phyloP scores from a whole-genome alignment of 2,888 invertebrate species.

The Ellobium chinense region DNA sequence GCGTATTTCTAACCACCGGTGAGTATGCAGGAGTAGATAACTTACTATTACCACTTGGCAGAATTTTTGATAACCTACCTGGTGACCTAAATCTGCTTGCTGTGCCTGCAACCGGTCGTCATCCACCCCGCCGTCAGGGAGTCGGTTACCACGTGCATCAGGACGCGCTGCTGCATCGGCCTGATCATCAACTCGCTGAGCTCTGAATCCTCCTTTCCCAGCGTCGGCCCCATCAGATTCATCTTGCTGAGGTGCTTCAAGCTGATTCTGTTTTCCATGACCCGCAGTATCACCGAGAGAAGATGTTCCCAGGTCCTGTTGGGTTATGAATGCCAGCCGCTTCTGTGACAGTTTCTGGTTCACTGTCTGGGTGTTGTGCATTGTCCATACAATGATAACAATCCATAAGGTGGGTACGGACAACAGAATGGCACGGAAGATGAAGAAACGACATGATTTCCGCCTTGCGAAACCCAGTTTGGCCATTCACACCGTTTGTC shows the following conservation, averaged over 20 bases:
- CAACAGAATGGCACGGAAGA: not conserved
- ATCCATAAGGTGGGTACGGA: conserved; percentile 25
- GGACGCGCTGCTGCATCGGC: too few species aligned
- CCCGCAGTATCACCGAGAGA: too few species aligned
- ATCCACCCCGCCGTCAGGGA: not conserved
- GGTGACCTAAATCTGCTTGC: not conserved
- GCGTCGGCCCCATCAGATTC: not conserved
- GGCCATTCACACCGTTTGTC: conserved; percentile 15
- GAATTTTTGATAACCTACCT: not conserved
- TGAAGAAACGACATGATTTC: not conserved
- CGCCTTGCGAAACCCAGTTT: not conserved
- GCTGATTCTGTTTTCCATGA: not conserved
- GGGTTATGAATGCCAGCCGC: too few species aligned
- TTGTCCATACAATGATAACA: conserved; percentile 1
- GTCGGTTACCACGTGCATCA: too few species aligned
- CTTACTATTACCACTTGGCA: too few species aligned
- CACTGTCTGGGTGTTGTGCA: conserved; percentile 24
- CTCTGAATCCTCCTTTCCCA: not conserved
- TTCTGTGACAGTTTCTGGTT: not conserved
- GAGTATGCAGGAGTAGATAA: too few species aligned
- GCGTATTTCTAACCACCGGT: too few species aligned
- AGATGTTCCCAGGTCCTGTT: too few species aligned
- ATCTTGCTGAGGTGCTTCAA: not conserved
- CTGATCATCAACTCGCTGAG: too few species aligned
- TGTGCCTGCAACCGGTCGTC: not conserved